Evolutionary conservation across 2,888 invertebrate genomes (phyloP).

Genomic region (Melolontha melolontha): DNA sequence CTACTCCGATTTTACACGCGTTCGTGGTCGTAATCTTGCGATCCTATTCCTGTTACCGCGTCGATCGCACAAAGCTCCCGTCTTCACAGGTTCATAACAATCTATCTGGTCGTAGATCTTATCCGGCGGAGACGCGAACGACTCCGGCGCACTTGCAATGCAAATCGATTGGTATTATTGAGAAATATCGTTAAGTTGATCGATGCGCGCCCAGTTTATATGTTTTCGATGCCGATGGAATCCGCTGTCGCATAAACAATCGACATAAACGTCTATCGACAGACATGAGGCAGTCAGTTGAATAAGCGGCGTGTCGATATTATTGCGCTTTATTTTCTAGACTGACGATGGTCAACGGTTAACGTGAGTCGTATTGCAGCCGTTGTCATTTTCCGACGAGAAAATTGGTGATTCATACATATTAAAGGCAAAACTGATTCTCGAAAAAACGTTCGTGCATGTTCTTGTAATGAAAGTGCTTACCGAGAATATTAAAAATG

Average conservation of each 20-base stretch:
- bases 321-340: constrained; percentile 37
- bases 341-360: constrained; percentile 12
- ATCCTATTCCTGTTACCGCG: constrained; percentile 21
- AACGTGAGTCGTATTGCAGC: background rate
- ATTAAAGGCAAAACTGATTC: no score
- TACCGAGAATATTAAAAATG: no score
- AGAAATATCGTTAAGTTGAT: constrained; percentile 53
- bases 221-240: constrained; percentile 40
- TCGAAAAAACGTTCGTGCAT: no score
- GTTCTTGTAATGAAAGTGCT: no score
- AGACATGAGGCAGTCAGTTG: constrained; percentile 23
- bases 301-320: constrained; percentile 16
- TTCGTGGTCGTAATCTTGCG: constrained; percentile 36
- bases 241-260: constrained; percentile 36
- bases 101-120: constrained; percentile 46
- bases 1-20: constrained; percentile 38
- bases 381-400: background rate
- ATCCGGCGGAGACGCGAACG: constrained; percentile 47
- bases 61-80: constrained; percentile 17
- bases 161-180: constrained; percentile 53
- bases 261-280: constrained; percentile 30
- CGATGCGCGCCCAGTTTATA: constrained; percentile 45
- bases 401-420: no score
- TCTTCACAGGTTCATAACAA: constrained; percentile 21
- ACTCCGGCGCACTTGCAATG: constrained; percentile 53